Percentiles rank a stretch among this genome's conserved stretches.
phyloP scores from a whole-genome alignment of 2,797 vertebrate species.

The Falco columbarius region DNA sequence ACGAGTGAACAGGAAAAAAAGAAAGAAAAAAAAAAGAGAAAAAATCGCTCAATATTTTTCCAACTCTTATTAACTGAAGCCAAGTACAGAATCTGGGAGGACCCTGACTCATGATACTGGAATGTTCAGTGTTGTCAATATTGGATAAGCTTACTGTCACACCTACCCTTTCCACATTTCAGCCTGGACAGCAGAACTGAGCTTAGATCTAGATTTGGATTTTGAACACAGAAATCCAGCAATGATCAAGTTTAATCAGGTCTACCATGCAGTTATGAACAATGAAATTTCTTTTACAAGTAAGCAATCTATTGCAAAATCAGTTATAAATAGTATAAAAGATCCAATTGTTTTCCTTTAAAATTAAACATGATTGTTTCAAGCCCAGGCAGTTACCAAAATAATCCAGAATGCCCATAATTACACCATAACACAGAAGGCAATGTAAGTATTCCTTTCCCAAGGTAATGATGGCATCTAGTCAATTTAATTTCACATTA shows the following conservation, averaged over 20 bases:
- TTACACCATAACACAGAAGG: neutral
- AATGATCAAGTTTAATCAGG: neutral
- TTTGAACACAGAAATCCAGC: neutral
- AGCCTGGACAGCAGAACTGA: neutral
- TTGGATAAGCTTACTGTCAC: neutral
- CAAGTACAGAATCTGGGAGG: neutral
- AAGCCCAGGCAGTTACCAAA: neutral
- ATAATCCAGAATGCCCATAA: neutral
- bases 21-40: neutral
- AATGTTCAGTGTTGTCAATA: conserved; percentile 7
- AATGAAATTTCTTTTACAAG: neutral
- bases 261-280: neutral
- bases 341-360: neutral
- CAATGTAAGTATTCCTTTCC: neutral
- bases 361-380: neutral
- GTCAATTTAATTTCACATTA: neutral
- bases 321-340: neutral
- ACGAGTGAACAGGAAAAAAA: neutral
- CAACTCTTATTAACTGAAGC: neutral
- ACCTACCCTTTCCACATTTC: neutral
- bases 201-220: neutral
- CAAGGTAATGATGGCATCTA: neutral
- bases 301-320: neutral
- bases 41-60: neutral
- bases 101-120: neutral